These are phyloP conservation scores for Zoanthus gigantus DNA, from an alignment of 92 coral and sea anemone species.

Conservation along the genomic window DNA sequence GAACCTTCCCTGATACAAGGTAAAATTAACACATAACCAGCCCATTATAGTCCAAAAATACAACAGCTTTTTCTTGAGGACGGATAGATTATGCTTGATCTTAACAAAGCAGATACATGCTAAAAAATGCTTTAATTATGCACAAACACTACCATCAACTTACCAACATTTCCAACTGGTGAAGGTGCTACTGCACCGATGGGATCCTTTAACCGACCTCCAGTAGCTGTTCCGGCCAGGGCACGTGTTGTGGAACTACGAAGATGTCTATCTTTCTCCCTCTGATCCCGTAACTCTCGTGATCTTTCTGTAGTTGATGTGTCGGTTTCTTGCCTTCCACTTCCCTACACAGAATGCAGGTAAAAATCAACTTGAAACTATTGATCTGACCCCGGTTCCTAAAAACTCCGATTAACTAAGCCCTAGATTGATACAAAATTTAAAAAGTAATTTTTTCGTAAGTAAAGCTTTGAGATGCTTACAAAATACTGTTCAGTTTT, in stretches of 20 bases:
- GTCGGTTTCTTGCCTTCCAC: slow-evolving; percentile 22
- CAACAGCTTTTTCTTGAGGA: no score
- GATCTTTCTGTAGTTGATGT: slow-evolving; percentile 12
- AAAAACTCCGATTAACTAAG: neutral
- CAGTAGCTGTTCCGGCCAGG: slow-evolving; percentile 81
- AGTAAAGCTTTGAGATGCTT: no score
- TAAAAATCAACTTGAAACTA: neutral
- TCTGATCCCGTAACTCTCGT: slow-evolving; percentile 80
- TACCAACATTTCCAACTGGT: slow-evolving; percentile 79
- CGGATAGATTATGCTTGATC: no score
- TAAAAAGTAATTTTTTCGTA: no score
- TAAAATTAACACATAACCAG: no score
- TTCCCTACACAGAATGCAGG: slow-evolving; percentile 4
- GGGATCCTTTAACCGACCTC: slow-evolving; percentile 84
- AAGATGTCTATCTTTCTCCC: slow-evolving; percentile 79
- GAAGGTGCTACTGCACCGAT: slow-evolving; percentile 83
- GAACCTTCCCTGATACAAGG: no score
- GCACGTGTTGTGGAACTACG: slow-evolving; percentile 97
- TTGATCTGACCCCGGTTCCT: neutral
- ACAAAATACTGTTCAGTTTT: no score
- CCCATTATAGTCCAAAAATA: no score
- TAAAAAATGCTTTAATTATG: no score
- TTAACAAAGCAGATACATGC: no score
- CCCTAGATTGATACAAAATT: no score
- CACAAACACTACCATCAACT: neutral